phyloP scores from a whole-genome alignment of 2,888 invertebrate species.

The Entomobrya multifasciata region DNA sequence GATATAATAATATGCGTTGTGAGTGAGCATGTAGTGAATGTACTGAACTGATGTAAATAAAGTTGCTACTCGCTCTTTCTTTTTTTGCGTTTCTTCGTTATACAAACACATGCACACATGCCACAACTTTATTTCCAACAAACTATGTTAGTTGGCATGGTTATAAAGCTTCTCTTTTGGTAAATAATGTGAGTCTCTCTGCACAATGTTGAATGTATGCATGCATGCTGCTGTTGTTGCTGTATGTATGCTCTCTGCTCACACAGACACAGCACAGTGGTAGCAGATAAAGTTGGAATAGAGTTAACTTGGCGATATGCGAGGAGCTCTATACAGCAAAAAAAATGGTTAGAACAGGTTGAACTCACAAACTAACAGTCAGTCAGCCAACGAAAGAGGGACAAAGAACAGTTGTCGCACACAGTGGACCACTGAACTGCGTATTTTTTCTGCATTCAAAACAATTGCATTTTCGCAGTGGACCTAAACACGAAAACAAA shows the following conservation, averaged over 20 bases:
- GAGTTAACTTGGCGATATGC: constrained; percentile 24
- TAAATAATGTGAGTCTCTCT: no score
- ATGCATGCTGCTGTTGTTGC: not conserved
- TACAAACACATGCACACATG: constrained; percentile 21
- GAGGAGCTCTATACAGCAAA: constrained; percentile 25
- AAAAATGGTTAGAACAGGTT: constrained; percentile 64
- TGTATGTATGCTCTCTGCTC: not conserved
- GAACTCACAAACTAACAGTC: constrained; percentile 62
- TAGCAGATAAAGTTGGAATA: constrained; percentile 22
- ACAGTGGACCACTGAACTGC: constrained; percentile 18
- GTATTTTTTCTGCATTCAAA: not conserved
- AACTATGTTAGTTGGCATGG: not conserved
- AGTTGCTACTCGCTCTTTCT: not conserved
- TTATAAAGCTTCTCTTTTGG: no score
- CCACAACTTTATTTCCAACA: not conserved
- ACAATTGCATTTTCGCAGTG: constrained; percentile 16
- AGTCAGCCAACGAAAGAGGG: constrained; percentile 70
- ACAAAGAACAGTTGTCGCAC: constrained; percentile 64
- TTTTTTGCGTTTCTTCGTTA: not conserved
- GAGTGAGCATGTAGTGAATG: not conserved
- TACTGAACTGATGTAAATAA: constrained; percentile 38
- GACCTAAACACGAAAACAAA: constrained; percentile 16
- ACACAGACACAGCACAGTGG: not conserved
- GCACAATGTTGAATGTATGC: no score
- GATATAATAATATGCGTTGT: not conserved